Percentiles rank a stretch among this genome's conserved stretches.
Conservation (phyloP, 2,888 invertebrate species). For the Cryptophagus acutangulus region DNA sequence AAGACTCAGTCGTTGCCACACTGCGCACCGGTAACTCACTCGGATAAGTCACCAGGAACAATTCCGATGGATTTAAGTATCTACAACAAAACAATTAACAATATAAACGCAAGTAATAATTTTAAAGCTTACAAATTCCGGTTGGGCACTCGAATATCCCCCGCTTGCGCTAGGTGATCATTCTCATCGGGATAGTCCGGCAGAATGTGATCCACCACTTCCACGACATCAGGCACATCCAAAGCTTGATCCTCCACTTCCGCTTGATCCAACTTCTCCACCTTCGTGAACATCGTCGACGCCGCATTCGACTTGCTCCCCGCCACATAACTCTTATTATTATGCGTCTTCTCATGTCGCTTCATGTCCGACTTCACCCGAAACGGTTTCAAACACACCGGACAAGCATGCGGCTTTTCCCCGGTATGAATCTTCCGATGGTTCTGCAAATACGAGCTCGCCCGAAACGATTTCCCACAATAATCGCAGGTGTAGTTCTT, state of each 20-base stretch:
- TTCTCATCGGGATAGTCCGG: slow-evolving; percentile 31
- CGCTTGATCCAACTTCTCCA: slow-evolving; percentile 29
- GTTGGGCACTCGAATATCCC: slow-evolving; percentile 28
- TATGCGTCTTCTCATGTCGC: slow-evolving; percentile 71
- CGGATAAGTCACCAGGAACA: slow-evolving; percentile 42
- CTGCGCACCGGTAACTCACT: slow-evolving; percentile 35
- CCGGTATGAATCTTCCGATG: slow-evolving; percentile 84
- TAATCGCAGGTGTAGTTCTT: slow-evolving; percentile 81
- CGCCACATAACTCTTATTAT: slow-evolving; percentile 32
- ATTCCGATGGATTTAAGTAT: slow-evolving; percentile 42
- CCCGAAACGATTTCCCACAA: slow-evolving; percentile 78
- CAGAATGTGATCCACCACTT: slow-evolving; percentile 41
- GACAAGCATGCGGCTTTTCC: slow-evolving; percentile 72
- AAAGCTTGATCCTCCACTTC: slow-evolving; percentile 35
- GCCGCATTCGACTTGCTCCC: slow-evolving; percentile 22
- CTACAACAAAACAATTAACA: slow-evolving; percentile 34
- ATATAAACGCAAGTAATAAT: too few species aligned
- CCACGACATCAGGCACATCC: slow-evolving; percentile 39
- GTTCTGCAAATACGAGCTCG: slow-evolving; percentile 78
- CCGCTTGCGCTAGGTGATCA: slow-evolving; percentile 29
- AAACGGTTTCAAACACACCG: slow-evolving; percentile 75
- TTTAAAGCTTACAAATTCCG: too few species aligned
- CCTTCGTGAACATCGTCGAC: slow-evolving; percentile 23
- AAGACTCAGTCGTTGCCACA: slow-evolving; percentile 26
- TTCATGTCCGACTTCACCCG: slow-evolving; percentile 79